phyloP scores from a whole-genome alignment of 2,797 vertebrate species.

The Sebastes matsubarae region DNA sequence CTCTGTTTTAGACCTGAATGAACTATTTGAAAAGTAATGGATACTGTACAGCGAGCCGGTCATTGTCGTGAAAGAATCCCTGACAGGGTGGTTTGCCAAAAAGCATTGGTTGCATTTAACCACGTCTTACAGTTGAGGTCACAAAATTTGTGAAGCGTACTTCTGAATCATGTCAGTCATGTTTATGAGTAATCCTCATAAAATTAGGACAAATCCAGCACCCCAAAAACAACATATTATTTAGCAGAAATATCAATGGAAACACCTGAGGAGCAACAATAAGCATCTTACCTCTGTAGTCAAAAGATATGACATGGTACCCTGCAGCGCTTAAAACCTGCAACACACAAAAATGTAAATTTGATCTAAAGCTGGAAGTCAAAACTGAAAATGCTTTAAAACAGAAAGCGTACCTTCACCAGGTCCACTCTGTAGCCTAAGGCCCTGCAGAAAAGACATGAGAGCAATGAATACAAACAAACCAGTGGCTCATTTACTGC shows the following conservation, averaged over 20 bases:
- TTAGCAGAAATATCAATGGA: neutral
- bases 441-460: conserved; percentile 79
- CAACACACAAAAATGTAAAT: conserved; percentile 6
- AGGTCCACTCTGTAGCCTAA: conserved; percentile 81
- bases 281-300: conserved; percentile 88
- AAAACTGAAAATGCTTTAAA: neutral
- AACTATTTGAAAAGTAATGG: neutral
- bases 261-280: neutral
- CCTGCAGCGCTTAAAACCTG: conserved; percentile 85
- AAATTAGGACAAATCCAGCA: neutral
- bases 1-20: neutral
- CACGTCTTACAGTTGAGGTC: too few relatives aligned
- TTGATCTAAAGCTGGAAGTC: neutral
- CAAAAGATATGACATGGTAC: conserved; percentile 88
- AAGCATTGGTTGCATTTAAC: too few relatives aligned
- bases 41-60: too few relatives aligned
- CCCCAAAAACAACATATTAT: neutral
- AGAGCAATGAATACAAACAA: conserved; percentile 36
- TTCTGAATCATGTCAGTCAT: too few relatives aligned
- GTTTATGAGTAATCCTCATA: too few relatives aligned
- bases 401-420: conserved; percentile 79
- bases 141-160: too few relatives aligned
- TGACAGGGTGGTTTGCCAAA: too few relatives aligned
- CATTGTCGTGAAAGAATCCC: too few relatives aligned
- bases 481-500: conserved; percentile 14